phyloP scores from a whole-genome alignment of 1,140 invertebrate species.

The Micrasema minimum region DNA sequence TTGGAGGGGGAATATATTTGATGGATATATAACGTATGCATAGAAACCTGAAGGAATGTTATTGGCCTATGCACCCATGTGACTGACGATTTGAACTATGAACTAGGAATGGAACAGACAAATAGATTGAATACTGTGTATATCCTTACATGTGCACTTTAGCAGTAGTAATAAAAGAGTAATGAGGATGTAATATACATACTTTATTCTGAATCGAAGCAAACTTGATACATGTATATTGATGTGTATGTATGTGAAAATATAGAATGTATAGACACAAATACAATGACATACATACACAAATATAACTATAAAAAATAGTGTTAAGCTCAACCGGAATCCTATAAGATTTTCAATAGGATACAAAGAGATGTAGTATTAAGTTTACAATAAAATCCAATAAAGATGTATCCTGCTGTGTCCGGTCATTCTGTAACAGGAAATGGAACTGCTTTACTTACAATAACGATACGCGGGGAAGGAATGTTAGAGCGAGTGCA shows the following conservation, averaged over 20 bases:
- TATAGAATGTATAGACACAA: conserved; percentile 30
- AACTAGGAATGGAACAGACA: no score
- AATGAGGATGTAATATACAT: conserved; percentile 35
- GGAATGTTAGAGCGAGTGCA: conserved; percentile 1
- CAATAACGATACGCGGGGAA: conserved; percentile 1
- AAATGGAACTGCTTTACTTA: conserved; percentile 38
- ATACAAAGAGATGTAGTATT: conserved; percentile 34
- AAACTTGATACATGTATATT: conserved; percentile 43
- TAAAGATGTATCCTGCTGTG: conserved; percentile 45
- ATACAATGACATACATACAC: conserved; percentile 36
- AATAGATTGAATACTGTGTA: no score
- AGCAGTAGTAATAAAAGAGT: not conserved
- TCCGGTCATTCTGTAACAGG: conserved; percentile 47
- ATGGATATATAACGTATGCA: no score
- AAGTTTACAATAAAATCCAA: conserved; percentile 41
- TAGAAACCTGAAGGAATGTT: no score
- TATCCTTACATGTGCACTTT: not conserved
- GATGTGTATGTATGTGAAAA: conserved; percentile 37
- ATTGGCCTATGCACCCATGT: no score
- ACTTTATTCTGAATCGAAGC: conserved; percentile 49
- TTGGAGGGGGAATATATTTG: no score
- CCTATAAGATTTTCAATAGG: conserved; percentile 37
- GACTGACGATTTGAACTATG: no score
- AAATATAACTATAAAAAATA: conserved; percentile 44
- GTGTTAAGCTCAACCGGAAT: conserved; percentile 41